phyloP scores from a whole-genome alignment of 23 tunicate genomes.

The Styela clava region DNA sequence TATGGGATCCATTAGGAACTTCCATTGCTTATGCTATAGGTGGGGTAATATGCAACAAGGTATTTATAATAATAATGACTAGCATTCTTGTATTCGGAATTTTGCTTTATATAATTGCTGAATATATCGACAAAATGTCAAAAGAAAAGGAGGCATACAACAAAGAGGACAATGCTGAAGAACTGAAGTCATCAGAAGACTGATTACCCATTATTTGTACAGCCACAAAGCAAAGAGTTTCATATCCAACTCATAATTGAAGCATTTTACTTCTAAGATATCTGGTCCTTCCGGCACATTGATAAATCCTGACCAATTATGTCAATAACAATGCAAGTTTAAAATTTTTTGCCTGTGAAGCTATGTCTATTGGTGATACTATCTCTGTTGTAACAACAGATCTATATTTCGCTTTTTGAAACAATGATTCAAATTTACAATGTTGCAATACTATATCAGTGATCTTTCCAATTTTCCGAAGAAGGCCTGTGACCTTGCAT shows the following conservation, averaged over 20 bases:
- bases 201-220: neutral
- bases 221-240: neutral
- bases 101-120: slow-evolving; percentile 43
- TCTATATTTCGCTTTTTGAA: no score
- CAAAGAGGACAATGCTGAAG: neutral
- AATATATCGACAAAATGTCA: slow-evolving; percentile 16
- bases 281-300: no score
- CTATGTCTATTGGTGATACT: no score
- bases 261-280: neutral
- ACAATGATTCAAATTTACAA: no score
- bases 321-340: no score
- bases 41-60: slow-evolving; percentile 23
- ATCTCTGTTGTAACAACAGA: no score
- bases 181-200: neutral
- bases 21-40: slow-evolving; percentile 69
- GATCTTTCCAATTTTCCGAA: no score
- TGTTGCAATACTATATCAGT: no score
- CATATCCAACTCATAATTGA: neutral
- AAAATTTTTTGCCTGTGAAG: no score
- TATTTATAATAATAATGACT: slow-evolving; percentile 46
- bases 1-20: slow-evolving; percentile 77
- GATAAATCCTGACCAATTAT: no score
- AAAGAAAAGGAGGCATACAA: neutral
- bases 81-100: slow-evolving; percentile 48
- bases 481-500: no score